Evolutionary conservation across 2,888 invertebrate species (phyloP).

Genomic region (Netelia melanura): DNA sequence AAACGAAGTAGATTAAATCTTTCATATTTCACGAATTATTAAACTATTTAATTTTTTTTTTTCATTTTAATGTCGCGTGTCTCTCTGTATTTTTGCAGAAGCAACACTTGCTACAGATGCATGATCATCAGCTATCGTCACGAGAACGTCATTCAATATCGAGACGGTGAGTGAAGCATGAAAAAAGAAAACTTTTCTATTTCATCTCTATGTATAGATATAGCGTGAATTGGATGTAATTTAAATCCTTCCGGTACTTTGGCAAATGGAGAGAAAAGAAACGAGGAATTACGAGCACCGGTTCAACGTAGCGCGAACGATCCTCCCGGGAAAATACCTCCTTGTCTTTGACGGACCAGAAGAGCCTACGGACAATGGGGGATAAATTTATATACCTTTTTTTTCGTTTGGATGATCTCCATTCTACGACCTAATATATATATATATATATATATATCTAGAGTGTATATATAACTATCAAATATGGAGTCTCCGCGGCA

Average conservation of each 20-base stretch:
- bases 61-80: not conserved
- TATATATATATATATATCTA: not conserved
- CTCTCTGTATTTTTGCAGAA: constrained; percentile 76
- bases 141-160: constrained; percentile 86
- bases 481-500: constrained; percentile 25
- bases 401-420: constrained; percentile 56
- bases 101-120: constrained; percentile 85
- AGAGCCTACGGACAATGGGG: constrained; percentile 46
- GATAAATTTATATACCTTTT: constrained; percentile 58
- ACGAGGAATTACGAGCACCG: constrained; percentile 21
- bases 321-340: constrained; percentile 17
- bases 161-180: constrained; percentile 85
- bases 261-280: not conserved
- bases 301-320: constrained; percentile 40
- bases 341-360: not conserved
- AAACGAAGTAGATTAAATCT: not conserved
- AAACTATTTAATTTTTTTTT: not conserved
- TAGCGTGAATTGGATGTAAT: not conserved
- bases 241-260: not conserved
- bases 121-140: constrained; percentile 86
- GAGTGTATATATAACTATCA: constrained; percentile 1
- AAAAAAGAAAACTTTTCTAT: not conserved
- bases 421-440: constrained; percentile 21
- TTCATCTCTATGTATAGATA: not conserved
- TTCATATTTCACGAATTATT: not conserved